Conservation (phyloP, 2,113 vertebrate genomes). For the Gallinago media region DNA sequence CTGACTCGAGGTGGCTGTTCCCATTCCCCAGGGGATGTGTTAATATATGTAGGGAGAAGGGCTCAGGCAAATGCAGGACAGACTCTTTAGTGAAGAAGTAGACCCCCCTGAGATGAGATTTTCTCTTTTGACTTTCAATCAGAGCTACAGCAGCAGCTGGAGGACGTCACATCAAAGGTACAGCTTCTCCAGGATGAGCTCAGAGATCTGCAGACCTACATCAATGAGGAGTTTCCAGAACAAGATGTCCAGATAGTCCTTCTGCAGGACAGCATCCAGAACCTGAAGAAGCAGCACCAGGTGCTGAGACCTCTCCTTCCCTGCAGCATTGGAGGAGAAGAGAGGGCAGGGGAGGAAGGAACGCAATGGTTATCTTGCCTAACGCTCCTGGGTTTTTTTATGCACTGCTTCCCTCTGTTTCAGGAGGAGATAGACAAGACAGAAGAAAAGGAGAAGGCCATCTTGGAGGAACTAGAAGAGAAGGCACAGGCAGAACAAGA, state of each 20-base stretch:
- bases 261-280: constrained; percentile 28
- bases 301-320: background rate
- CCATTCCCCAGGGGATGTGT: background rate
- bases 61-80: background rate
- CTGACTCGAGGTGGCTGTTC: rapidly evolving
- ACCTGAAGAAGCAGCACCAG: constrained; percentile 45
- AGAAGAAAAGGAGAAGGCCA: background rate
- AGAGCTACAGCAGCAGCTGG: constrained; percentile 58
- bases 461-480: background rate
- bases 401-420: background rate
- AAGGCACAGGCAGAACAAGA: background rate
- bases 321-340: rapidly evolving
- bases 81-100: background rate
- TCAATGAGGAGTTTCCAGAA: background rate
- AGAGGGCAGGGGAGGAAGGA: background rate
- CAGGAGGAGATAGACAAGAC: constrained; percentile 54
- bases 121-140: background rate
- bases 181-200: constrained; percentile 17
- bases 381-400: background rate
- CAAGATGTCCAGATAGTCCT: background rate
- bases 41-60: background rate
- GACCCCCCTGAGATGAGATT: background rate
- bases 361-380: rapidly evolving
- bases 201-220: constrained; percentile 11
- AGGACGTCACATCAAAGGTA: constrained; percentile 9